Evolutionary conservation across 2,888 invertebrate species (phyloP), one percentile per base, ranked within the genome.

Genomic region (Neoascia interrupta): DNA sequence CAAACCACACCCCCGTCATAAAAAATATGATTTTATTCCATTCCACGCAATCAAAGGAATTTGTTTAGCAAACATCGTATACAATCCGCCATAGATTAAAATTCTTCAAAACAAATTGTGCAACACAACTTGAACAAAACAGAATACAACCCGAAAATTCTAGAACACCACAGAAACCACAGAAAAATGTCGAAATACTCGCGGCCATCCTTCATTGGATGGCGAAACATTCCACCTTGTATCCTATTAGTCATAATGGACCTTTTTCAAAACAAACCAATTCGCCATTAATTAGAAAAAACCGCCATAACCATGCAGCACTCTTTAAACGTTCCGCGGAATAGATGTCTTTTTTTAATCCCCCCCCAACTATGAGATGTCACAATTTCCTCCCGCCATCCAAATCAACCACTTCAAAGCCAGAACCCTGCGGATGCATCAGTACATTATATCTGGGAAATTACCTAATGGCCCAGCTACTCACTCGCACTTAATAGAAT

Each of bases 401-500:
- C 51, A 23, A 51, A 64, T 64, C 26, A 13, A 54, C 21, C 6
- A 56, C 54, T 39, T 61, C 61, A 49, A 53, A 53, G 53, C 31
- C 31, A 31, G 18, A 39, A 61, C 36, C 36, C 53, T n/a, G 37
- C 60, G 15, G 13, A 11, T 53, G 13, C n/a, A 11, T 36, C 3
- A 1, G 10, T 8, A 10, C n/a, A 6, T 16, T 70, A 43, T 19
- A n/a, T n/a, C n/a, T n/a, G n/a, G n/a, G n/a, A 61, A 53, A 61
- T 70, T 60, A 49, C 49, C 39, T 64, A 49, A 64, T 63, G 63
- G 61, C 47, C 37, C 45, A 11, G 34, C 72, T 34, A 64, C 47
- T 63, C 72, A 49, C 18, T 64, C 63, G 45, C 63, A 70, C 61
- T 61, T 61, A 53, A 61, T 61, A 37, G 60, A 69, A 60, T 36